These are phyloP conservation scores for Neotoxoptera formosana DNA, from an alignment of 1,140 invertebrate species.

Conservation along the genomic window DNA sequence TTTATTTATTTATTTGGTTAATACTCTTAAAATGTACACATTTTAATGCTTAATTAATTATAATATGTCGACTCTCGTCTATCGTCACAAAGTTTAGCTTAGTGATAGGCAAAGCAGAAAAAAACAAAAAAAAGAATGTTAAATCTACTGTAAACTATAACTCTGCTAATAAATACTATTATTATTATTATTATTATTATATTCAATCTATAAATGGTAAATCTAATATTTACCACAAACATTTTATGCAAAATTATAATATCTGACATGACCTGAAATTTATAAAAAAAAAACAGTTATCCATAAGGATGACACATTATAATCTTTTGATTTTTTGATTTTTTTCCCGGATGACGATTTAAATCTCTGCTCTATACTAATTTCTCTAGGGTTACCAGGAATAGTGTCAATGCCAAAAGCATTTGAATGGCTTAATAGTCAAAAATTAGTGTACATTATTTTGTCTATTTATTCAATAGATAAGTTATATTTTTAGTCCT, in stretches of 20 bases:
- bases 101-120: too few species aligned
- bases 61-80: too few species aligned
- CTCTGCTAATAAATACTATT: too few species aligned
- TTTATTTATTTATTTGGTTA: too few species aligned
- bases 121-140: too few species aligned
- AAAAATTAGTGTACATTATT: background rate
- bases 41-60: too few species aligned
- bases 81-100: too few species aligned
- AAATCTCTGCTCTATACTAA: background rate
- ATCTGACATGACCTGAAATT: background rate
- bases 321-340: too few species aligned
- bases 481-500: background rate
- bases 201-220: background rate
- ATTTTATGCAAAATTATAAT: background rate
- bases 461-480: background rate
- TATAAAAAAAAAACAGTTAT: background rate
- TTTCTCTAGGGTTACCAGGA: background rate
- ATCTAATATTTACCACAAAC: background rate
- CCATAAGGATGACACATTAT: background rate
- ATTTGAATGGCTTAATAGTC: background rate
- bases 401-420: background rate
- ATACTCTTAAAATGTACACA: too few species aligned
- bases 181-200: too few species aligned
- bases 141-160: too few species aligned
- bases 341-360: background rate